Evolutionary conservation across 2,113 vertebrate species (phyloP).

Genomic region (Gnathonemus echidnorhynchus): DNA sequence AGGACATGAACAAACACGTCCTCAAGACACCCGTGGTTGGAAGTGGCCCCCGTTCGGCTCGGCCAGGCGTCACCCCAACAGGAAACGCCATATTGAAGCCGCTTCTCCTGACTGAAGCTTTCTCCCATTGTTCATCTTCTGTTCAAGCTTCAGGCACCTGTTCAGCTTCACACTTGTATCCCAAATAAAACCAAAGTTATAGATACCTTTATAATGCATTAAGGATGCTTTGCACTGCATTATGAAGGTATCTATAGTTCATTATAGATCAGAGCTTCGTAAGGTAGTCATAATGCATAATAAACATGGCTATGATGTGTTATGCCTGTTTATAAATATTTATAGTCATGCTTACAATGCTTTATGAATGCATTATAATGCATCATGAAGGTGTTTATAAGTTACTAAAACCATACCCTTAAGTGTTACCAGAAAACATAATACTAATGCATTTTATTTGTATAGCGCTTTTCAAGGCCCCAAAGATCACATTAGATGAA

Average conservation of each 20-base stretch:
- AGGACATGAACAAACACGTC: constrained; percentile 34
- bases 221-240: too few species aligned
- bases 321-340: too few species aligned
- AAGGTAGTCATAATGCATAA: too few species aligned
- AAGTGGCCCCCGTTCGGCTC: background rate
- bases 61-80: background rate
- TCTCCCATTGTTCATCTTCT: background rate
- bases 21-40: constrained; percentile 15
- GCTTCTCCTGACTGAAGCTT: background rate
- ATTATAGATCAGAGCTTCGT: too few species aligned
- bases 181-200: background rate
- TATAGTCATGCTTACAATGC: too few species aligned
- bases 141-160: background rate
- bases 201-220: too few species aligned
- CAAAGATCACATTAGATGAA: background rate
- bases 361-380: too few species aligned
- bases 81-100: background rate
- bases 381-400: too few species aligned
- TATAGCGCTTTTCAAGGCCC: background rate
- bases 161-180: background rate
- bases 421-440: background rate
- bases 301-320: too few species aligned
- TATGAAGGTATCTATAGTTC: too few species aligned
- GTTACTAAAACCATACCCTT: too few species aligned
- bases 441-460: background rate